A percentile compares a stretch with the other conserved stretches of the same genome.
These are phyloP conservation scores for Junonia oenone DNA, from an alignment of 2,888 invertebrate species.

Conservation along the genomic window DNA sequence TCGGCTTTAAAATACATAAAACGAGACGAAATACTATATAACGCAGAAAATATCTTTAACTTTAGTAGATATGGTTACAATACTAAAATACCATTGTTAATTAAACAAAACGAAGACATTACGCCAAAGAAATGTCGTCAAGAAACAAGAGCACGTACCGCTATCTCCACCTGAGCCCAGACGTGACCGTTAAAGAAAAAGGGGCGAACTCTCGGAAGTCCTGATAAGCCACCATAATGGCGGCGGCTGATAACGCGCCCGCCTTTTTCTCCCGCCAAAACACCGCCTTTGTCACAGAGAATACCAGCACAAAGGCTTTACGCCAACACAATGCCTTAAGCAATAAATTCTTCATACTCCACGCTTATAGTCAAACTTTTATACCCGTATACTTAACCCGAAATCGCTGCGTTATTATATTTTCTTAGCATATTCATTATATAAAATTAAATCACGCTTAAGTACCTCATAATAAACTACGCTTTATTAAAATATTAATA, in stretches of 20 bases:
- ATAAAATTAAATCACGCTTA: slow-evolving; percentile 26
- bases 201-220: slow-evolving; percentile 61
- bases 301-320: slow-evolving; percentile 59
- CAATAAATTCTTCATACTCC: slow-evolving; percentile 56
- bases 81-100: too few species aligned
- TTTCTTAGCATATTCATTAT: too few species aligned
- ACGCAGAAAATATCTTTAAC: too few species aligned
- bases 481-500: slow-evolving; percentile 64
- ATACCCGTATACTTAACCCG: slow-evolving; percentile 13
- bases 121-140: slow-evolving; percentile 23
- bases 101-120: slow-evolving; percentile 1
- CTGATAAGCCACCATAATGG: slow-evolving; percentile 79
- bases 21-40: too few species aligned
- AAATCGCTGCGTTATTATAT: neutral
- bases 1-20: too few species aligned
- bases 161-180: slow-evolving; percentile 50
- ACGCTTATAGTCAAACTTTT: slow-evolving; percentile 40
- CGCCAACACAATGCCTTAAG: slow-evolving; percentile 42
- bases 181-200: slow-evolving; percentile 78
- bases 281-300: slow-evolving; percentile 67
- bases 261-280: slow-evolving; percentile 76
- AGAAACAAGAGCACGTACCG: slow-evolving; percentile 42
- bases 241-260: slow-evolving; percentile 72
- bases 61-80: too few species aligned
- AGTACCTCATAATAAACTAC: slow-evolving; percentile 26